phyloP scores from a whole-genome alignment of 2,113 vertebrate genomes.

The Mustela nigripes region DNA sequence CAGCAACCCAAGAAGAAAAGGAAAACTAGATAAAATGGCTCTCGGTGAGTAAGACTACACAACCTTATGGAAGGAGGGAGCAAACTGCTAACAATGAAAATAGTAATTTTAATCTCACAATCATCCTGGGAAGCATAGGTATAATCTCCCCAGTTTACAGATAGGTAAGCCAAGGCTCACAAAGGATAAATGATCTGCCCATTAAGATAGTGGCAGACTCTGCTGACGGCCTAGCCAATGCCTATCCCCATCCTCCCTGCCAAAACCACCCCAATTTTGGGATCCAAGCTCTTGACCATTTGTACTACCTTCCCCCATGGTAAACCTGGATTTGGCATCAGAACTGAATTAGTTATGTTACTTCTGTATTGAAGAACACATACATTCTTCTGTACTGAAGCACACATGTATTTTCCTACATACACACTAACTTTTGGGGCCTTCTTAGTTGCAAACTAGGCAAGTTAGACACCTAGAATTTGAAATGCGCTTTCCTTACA shows the following conservation, averaged over 20 bases:
- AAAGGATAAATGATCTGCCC: not conserved
- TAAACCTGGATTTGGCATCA: not conserved
- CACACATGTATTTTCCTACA: not conserved
- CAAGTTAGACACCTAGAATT: not conserved
- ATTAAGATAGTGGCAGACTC: not conserved
- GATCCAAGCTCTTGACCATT: not conserved
- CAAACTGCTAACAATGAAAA: not conserved
- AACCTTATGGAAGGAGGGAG: not conserved
- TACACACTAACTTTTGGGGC: not conserved
- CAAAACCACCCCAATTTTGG: not conserved
- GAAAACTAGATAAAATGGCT: not conserved
- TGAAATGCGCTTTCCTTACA: slow-evolving; percentile 28
- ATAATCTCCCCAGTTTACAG: not conserved
- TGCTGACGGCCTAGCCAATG: not conserved
- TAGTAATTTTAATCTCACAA: not conserved
- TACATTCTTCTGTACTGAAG: not conserved
- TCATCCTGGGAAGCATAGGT: not conserved
- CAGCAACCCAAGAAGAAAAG: not conserved
- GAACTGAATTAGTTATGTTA: not conserved
- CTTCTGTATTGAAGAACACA: not conserved
- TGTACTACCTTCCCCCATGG: not conserved
- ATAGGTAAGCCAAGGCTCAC: not conserved
- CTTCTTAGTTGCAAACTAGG: not conserved
- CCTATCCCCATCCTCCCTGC: not conserved
- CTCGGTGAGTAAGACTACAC: not conserved